phyloP scores from a whole-genome alignment of 2,113 vertebrate genomes.

The Ahaetulla prasina region DNA sequence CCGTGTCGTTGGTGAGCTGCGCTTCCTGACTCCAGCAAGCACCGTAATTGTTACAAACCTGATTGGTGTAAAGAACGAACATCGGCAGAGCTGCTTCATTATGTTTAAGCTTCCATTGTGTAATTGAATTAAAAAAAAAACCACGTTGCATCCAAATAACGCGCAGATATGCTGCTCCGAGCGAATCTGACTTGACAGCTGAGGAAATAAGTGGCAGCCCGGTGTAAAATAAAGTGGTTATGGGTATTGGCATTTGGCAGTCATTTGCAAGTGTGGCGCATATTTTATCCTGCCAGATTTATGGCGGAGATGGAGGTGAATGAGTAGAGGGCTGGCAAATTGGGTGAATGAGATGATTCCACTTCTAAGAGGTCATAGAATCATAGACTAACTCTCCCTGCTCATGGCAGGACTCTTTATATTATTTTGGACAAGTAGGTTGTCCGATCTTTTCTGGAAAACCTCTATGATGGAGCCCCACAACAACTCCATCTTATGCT shows the following conservation, averaged over 20 bases:
- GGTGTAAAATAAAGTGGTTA: constrained; percentile 17
- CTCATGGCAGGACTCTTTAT: neutral
- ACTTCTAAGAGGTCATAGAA: neutral
- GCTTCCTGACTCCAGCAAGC: neutral
- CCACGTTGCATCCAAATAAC: constrained; percentile 1
- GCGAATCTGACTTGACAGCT: constrained; percentile 10
- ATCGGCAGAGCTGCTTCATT: neutral
- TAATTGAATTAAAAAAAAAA: constrained; percentile 15
- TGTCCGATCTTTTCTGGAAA: neutral
- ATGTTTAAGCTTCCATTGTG: constrained; percentile 7
- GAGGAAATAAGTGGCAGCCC: constrained; percentile 9
- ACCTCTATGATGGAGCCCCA: too few species aligned
- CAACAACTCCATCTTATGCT: neutral
- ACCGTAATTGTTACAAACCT: constrained; percentile 8
- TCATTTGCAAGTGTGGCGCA: constrained; percentile 16
- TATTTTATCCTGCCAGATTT: constrained; percentile 12
- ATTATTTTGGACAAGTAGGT: neutral
- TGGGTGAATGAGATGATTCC: neutral
- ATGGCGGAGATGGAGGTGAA: neutral
- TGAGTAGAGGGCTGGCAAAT: neutral
- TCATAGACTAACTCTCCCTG: neutral
- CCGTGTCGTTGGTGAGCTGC: neutral
- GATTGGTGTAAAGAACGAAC: constrained; percentile 1
- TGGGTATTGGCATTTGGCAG: neutral
- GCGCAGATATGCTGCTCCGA: constrained; percentile 6